Base-by-base conservation (phyloP, 35 echinoderm and acorn worm species). In the Holothuria glaberrima region DNA sequence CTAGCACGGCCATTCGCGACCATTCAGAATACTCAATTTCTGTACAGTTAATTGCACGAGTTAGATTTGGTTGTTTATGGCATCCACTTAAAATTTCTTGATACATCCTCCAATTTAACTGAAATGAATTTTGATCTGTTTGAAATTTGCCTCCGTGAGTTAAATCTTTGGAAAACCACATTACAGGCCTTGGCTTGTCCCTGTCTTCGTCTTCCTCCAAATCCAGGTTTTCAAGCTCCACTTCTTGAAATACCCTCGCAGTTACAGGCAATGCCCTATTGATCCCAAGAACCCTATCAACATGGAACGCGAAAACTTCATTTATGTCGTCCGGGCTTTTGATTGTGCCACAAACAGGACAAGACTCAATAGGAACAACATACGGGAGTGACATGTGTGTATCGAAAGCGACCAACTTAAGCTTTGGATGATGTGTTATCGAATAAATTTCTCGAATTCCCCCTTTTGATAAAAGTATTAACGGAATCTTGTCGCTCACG, bases 1-100 rank as follows among this genome's bases (percentile, higher is more conserved):
- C 85, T 9, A 87, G 26, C 6, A 87, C 85, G 67, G 85, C 85
- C 85, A 87, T 87, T 34, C 85, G 70, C 30, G 61, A 67, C 85
- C 85, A 87, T 28, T 87, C 85, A 70, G 66, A 71, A 36, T 87
- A 87, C 0, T 87, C 35, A 26, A 87, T 30, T 14, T 46, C 32
- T 21, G 85, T 69, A 33, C 85, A 87, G 34, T 71, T 71, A 18
- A 87, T 0, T 62, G 17, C 44, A 14, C 35, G 16, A 26, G 24
- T 87, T 24, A 31, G 34, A 58, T 81, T 46, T 20, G 30, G 14
- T 6, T 5, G 2, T 30, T 24, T 32, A n/a, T 87, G 63, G 20
- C 85, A 87, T 69, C 31, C 32, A 25, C 19, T 17, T 30, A 87
- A 50, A 34, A 87, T 87, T 27, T 71, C 31, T 36, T 87, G 85